Base-by-base conservation (phyloP, 23 tunicate genomes). In the Styela clava region DNA sequence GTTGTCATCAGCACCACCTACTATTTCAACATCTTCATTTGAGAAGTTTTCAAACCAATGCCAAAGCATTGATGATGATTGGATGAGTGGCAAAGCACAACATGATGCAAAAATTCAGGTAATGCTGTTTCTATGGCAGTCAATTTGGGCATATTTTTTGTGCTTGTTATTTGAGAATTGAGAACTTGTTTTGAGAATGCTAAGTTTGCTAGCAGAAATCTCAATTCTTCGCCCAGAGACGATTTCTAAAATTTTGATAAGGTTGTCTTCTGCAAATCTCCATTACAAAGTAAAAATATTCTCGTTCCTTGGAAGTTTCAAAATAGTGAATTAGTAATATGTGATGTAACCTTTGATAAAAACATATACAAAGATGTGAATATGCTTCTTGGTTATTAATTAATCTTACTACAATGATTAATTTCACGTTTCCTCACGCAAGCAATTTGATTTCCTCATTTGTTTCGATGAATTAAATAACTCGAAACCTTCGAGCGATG, bases 51-150 rank as follows among this genome's bases (percentile, higher is more conserved):
- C 71, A 18, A 25, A n/a, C 22, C 19, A 67, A 22, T n/a, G 31
- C 12, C 71, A 67, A 22, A 67, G 12, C 56, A 5, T 44, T 12
- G 12, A 44, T 44, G 56, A 44, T 44, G 56, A 44, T 12, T 44
- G 56, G 56, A 12, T 5, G 12, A 44, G 56, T 25, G n/a, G 52
- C 21, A 76, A 33, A 56, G 62, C 35, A 56, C 22, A 36, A 52
- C 52, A 76, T 44, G 52, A 36, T 2, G 32, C 52, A 21, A 44
- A 33, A 52, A 35, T 44, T 26, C 81, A 76, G 81, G 81, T 76
- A 76, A 67, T 67, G 22, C 64, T 61, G 0, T 61, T 23, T 21
- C 64, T 23, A 21, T 61, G n/a, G n/a, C n/a, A 0, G n/a, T 61
- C 22, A 61, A 0, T 0, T 0, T 61, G 64, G 64, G 22, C n/a